These are phyloP conservation scores for Rhogogaster chlorosoma DNA, from an alignment of 2,888 invertebrate genomes.

Conservation along the genomic window DNA sequence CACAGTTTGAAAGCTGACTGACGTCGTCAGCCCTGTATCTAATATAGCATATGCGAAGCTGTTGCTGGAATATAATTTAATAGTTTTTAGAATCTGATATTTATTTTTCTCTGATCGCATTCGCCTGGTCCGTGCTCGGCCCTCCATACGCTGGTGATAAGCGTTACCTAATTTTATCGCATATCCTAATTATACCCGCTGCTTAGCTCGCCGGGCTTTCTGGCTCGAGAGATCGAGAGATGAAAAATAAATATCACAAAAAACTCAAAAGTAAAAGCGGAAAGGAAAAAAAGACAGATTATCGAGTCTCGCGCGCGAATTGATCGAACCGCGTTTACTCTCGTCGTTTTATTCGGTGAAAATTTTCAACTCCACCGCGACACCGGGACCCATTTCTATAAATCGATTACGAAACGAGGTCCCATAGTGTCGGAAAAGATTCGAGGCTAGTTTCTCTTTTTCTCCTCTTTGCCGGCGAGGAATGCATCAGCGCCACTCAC, in stretches of 20 bases:
- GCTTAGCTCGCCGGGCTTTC: neutral
- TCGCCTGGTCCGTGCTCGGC: neutral
- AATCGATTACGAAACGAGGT: neutral
- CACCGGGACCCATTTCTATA: neutral
- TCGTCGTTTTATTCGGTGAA: neutral
- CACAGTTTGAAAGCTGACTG: constrained; percentile 43
- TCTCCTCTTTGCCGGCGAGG: constrained; percentile 7
- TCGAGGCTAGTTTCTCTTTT: neutral
- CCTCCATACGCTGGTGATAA: constrained; percentile 13
- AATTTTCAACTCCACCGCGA: neutral
- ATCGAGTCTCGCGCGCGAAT: too few relatives aligned
- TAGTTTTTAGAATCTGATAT: constrained; percentile 24
- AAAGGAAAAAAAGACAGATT: too few relatives aligned
- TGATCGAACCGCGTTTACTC: too few relatives aligned
- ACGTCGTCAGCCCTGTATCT: constrained; percentile 40
- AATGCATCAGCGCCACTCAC: constrained; percentile 52
- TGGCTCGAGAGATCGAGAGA: neutral
- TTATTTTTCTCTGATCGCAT: constrained; percentile 29
- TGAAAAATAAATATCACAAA: constrained; percentile 24
- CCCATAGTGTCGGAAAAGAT: neutral
- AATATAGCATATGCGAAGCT: neutral
- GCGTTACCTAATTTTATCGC: constrained; percentile 29
- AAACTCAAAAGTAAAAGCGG: neutral
- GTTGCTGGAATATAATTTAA: constrained; percentile 29
- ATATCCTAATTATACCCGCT: neutral